phyloP scores from a whole-genome alignment of 2,113 vertebrate species.

The Otis tarda region DNA sequence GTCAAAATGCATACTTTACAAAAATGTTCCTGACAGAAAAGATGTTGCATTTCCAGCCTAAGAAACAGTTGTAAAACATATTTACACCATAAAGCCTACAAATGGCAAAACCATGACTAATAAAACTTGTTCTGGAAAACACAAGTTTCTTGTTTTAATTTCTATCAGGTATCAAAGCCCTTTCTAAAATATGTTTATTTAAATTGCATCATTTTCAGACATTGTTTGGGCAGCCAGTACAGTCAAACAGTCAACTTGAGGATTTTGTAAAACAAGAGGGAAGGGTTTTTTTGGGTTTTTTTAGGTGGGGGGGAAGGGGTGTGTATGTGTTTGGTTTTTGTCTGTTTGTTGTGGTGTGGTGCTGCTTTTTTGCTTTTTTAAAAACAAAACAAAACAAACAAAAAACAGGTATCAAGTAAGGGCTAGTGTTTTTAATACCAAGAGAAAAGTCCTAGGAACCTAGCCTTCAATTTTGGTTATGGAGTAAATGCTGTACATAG shows the following conservation, averaged over 20 bases:
- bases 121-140: background rate
- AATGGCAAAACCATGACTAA: background rate
- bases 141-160: background rate
- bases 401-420: background rate
- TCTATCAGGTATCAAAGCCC: background rate
- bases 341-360: background rate
- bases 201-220: background rate
- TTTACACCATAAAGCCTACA: background rate
- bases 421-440: background rate
- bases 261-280: background rate
- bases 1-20: background rate
- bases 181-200: background rate
- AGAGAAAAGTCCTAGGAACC: background rate
- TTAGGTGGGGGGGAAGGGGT: no score
- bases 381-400: no score
- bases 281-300: background rate
- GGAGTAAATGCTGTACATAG: background rate
- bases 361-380: background rate
- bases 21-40: background rate
- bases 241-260: background rate
- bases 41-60: background rate
- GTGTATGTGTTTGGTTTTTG: background rate
- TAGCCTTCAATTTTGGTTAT: background rate
- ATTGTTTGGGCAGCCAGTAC: background rate
- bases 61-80: background rate